Base-by-base conservation (phyloP, 2,888 invertebrate genomes). In the Lasioglossum leucozonium region DNA sequence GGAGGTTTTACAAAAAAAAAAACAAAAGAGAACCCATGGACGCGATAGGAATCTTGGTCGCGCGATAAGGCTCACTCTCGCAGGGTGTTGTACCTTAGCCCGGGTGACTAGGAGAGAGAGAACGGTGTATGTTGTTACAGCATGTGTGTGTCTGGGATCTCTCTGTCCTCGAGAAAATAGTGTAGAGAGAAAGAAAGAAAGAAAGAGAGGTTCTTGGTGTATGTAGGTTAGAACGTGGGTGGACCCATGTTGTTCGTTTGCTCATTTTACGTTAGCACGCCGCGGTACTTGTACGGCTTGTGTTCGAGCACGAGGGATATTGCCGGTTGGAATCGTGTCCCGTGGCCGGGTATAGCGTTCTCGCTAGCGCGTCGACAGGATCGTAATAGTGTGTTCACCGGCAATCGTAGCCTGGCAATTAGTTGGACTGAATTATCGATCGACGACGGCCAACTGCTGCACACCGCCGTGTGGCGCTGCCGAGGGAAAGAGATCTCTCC, bases 211-310 rank as follows among this genome's bases (percentile, higher is more conserved):
- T n/a, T n/a, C n/a, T n/a, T 79, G 83, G 58, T 79, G 84, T 91
- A 92, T 92, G 89, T 92, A 90, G 92, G 92, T 91, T 92, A 92
- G 91, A 92, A 92, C 93, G 93, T 92, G 93, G 93, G 93, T 92
- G 93, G 92, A 92, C 88, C 88, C 88, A 86, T 86, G 87, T 88
- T 62, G 80, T 77, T 73, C 37, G 76, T 75, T 87, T 85, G 81
- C 67, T 81, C 84, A 51, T 73, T 87, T 88, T 84, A 86, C 87
- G 86, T 84, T 65, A 55, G 76, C 65, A 55, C 77, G 44, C 69
- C 75, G 67, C 81, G 72, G 81, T 72, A 62, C 69, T 67, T 78
- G 77, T 85, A 73, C 55, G 44, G 72, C 30, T 40, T 37, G 69
- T 77, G 77, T 65, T 62, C 67, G 77, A 74, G 72, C 73, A 73